Evolutionary conservation across 2,113 vertebrate species (phyloP).

Genomic region (Tetrax tetrax): DNA sequence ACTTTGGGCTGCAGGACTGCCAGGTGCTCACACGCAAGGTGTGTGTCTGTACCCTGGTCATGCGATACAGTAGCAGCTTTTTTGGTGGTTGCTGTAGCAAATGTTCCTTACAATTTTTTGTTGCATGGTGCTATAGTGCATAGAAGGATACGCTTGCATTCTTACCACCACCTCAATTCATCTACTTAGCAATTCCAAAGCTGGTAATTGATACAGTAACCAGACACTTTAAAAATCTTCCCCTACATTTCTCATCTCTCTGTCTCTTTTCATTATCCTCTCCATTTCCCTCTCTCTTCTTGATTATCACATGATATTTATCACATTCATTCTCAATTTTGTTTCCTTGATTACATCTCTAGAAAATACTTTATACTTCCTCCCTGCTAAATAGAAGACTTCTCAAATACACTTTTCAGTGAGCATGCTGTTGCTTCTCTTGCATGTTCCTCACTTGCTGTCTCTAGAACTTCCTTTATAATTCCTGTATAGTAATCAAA

Average conservation of each 20-base stretch:
- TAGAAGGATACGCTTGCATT: neutral
- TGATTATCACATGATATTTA: neutral
- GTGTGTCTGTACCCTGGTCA: fast-evolving
- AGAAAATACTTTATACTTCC: neutral
- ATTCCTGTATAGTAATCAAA: neutral
- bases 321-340: neutral
- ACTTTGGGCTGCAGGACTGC: neutral
- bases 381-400: neutral
- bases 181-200: neutral
- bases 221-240: neutral
- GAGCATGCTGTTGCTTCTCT: neutral
- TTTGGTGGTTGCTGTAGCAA: neutral
- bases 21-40: neutral
- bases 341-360: neutral
- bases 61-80: neutral
- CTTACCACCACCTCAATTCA: neutral
- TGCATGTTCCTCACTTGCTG: neutral
- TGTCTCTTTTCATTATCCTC: neutral
- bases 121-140: neutral
- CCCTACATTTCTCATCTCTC: neutral
- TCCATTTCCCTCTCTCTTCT: neutral
- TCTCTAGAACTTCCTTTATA: neutral
- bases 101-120: neutral
- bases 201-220: neutral
- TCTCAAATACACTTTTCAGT: neutral